These are phyloP conservation scores for Mesorhabditis sp. DNA, from an alignment of 2,888 invertebrate genomes.

Conservation along the genomic window DNA sequence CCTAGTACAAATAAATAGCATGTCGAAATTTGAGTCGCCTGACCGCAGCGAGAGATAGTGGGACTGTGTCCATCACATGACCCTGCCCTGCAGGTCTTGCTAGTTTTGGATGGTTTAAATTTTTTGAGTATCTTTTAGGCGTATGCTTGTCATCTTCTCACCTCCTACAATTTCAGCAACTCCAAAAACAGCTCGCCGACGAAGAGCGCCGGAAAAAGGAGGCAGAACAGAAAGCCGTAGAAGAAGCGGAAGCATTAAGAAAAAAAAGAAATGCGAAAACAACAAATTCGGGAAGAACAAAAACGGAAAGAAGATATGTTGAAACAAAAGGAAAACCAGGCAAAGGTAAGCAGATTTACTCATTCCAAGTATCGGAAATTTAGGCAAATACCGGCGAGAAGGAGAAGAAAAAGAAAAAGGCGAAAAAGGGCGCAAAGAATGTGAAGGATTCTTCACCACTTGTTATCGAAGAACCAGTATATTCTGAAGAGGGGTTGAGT, in stretches of 20 bases:
- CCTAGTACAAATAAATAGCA: too few species aligned
- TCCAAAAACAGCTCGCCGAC: not conserved
- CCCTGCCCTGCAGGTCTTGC: too few species aligned
- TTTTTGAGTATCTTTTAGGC: too few species aligned
- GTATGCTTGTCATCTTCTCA: too few species aligned
- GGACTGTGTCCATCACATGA: too few species aligned
- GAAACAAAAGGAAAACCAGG: not conserved
- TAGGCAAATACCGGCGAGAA: not conserved
- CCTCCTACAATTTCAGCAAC: not conserved
- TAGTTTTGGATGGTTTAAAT: too few species aligned
- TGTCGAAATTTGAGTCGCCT: too few species aligned
- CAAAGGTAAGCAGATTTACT: not conserved
- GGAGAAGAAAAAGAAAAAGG: conserved; percentile 1
- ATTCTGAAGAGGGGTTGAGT: not conserved
- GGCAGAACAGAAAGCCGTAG: not conserved
- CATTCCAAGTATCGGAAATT: not conserved
- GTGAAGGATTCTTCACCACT: conserved; percentile 1
- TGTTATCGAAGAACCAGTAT: not conserved
- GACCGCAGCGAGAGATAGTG: too few species aligned
- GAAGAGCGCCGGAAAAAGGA: not conserved
- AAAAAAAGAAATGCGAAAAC: not conserved
- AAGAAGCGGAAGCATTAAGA: not conserved
- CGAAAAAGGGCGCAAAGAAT: not conserved
- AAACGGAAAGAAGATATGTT: not conserved
- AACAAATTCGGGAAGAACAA: not conserved